Conservation (phyloP, 2,113 vertebrate species). For the Lycaon pictus region DNA sequence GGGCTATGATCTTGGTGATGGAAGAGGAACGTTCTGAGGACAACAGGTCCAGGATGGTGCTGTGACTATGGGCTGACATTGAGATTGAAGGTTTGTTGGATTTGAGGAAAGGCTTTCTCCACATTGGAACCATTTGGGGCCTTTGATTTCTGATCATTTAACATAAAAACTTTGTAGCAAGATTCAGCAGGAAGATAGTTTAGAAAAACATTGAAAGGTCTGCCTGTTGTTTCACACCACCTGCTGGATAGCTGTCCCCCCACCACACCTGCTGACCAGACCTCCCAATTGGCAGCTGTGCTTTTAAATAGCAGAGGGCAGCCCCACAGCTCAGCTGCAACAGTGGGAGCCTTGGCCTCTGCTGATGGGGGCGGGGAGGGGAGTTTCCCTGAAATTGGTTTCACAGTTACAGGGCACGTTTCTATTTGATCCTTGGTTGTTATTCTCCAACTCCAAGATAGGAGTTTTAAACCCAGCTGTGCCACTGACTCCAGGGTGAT, state of each 20-base stretch:
- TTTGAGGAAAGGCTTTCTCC: background rate
- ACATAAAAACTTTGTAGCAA: background rate
- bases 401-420: background rate
- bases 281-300: background rate
- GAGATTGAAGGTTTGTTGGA: background rate
- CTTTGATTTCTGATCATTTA: constrained; percentile 6
- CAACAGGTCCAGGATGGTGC: background rate
- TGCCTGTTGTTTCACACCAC: background rate
- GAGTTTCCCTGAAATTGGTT: background rate
- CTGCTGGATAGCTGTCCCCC: background rate
- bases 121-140: background rate
- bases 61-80: background rate
- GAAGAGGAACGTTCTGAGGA: background rate
- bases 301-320: background rate
- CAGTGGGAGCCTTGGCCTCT: background rate
- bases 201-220: background rate
- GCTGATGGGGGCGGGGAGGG: background rate
- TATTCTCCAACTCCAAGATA: constrained; percentile 36
- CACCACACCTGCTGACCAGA: background rate
- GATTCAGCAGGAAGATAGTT: background rate
- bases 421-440: background rate
- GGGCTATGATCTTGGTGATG: background rate
- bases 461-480: background rate
- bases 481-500: background rate
- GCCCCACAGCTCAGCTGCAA: background rate